These are phyloP conservation scores for Pardalotus punctatus DNA, from an alignment of 2,113 vertebrate genomes.

Conservation along the genomic window DNA sequence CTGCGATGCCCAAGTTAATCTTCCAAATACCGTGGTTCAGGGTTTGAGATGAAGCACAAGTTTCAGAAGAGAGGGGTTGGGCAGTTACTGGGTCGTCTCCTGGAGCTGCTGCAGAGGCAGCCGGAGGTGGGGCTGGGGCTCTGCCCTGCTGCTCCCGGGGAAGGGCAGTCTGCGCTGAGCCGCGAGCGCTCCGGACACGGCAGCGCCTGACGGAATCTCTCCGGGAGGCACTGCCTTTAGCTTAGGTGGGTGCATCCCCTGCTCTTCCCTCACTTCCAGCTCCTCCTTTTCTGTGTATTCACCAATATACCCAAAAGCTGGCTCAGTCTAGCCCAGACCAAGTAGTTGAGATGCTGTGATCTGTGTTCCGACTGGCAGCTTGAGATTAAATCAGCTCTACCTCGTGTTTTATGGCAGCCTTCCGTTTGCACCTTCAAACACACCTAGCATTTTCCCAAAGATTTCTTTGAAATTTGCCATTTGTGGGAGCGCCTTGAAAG, in stretches of 20 bases:
- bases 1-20: background rate
- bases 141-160: background rate
- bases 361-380: background rate
- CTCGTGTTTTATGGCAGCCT: background rate
- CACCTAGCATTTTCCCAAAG: background rate
- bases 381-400: background rate
- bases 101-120: background rate
- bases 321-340: background rate
- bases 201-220: background rate
- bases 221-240: background rate
- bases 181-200: background rate
- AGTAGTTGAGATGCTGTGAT: background rate
- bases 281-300: background rate
- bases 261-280: background rate
- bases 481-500: background rate
- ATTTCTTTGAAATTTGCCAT: background rate
- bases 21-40: rapidly evolving
- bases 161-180: background rate
- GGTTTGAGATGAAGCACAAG: background rate
- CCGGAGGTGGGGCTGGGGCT: background rate
- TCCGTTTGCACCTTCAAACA: background rate
- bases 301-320: background rate
- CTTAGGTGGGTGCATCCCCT: background rate
- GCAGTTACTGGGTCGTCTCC: background rate
- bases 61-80: background rate